These are phyloP conservation scores for Anthopleura xanthogrammica DNA, from an alignment of 92 coral and sea anemone genomes.

Conservation along the genomic window DNA sequence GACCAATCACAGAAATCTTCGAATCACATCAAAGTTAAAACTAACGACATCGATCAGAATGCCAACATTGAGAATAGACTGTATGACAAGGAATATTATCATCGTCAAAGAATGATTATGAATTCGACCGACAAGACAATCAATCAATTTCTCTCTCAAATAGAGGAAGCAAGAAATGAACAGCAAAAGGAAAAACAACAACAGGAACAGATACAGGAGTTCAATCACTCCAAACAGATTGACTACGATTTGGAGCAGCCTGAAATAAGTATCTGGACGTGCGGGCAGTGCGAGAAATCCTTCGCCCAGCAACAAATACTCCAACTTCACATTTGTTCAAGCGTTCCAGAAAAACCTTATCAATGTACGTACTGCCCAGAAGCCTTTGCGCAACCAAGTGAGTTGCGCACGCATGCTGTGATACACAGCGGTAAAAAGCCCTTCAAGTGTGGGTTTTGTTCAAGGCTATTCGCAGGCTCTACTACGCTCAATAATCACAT, in stretches of 20 bases:
- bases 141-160: constrained; percentile 21
- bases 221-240: neutral
- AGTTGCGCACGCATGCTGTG: constrained; percentile 89
- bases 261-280: constrained; percentile 57
- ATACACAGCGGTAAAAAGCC: constrained; percentile 89
- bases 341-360: constrained; percentile 79
- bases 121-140: constrained; percentile 24
- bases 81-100: neutral
- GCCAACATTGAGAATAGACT: neutral
- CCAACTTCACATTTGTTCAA: constrained; percentile 80
- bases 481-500: constrained; percentile 92
- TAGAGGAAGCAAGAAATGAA: constrained; percentile 24
- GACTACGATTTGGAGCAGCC: constrained; percentile 24
- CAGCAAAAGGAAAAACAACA: constrained; percentile 11
- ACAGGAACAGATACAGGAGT: neutral
- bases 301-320: constrained; percentile 82
- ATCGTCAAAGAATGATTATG: constrained; percentile 3
- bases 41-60: constrained; percentile 11
- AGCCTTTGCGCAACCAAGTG: constrained; percentile 79
- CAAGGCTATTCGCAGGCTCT: constrained; percentile 88
- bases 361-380: constrained; percentile 85
- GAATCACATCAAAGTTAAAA: neutral
- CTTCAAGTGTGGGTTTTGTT: constrained; percentile 93
- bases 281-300: constrained; percentile 86
- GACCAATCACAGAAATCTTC: neutral